Evolutionary conservation across 1,140 invertebrate species (phyloP).

Genomic region (Holcopasites calliopsidis): DNA sequence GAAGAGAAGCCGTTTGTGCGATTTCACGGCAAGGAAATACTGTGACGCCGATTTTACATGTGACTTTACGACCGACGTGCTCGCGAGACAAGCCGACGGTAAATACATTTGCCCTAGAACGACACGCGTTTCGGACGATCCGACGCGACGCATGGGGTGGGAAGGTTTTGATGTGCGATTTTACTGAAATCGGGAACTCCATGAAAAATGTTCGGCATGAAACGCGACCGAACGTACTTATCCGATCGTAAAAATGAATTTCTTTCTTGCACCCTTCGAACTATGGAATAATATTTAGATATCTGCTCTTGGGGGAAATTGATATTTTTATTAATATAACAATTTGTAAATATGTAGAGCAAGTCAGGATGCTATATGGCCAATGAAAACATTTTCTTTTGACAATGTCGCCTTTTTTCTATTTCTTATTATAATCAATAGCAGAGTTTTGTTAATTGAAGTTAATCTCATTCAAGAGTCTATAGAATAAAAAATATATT

Average conservation of each 20-base stretch:
- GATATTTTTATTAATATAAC: too few species aligned
- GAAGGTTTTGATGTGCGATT: not conserved
- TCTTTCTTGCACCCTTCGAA: too few species aligned
- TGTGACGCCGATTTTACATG: constrained; percentile 60
- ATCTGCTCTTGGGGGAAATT: too few species aligned
- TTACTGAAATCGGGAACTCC: not conserved
- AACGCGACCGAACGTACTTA: not conserved
- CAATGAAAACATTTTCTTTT: too few species aligned
- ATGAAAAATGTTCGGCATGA: not conserved
- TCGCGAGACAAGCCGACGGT: constrained; percentile 59
- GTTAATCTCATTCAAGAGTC: too few species aligned
- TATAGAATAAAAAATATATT: too few species aligned
- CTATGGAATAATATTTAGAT: too few species aligned
- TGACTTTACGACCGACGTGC: constrained; percentile 71
- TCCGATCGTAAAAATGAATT: not conserved
- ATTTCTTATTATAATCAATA: too few species aligned
- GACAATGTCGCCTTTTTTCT: too few species aligned
- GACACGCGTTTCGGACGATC: constrained; percentile 17
- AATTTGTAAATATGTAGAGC: too few species aligned
- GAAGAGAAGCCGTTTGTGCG: constrained; percentile 49
- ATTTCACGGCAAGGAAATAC: constrained; percentile 58
- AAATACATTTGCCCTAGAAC: constrained; percentile 51
- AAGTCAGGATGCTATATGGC: too few species aligned
- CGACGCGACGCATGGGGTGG: not conserved
- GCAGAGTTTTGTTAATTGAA: too few species aligned